Percentiles rank a stretch among this genome's conserved stretches.
Evolutionary conservation across 2,113 vertebrate genomes (phyloP).

Genomic region (Dermatemys mawii): DNA sequence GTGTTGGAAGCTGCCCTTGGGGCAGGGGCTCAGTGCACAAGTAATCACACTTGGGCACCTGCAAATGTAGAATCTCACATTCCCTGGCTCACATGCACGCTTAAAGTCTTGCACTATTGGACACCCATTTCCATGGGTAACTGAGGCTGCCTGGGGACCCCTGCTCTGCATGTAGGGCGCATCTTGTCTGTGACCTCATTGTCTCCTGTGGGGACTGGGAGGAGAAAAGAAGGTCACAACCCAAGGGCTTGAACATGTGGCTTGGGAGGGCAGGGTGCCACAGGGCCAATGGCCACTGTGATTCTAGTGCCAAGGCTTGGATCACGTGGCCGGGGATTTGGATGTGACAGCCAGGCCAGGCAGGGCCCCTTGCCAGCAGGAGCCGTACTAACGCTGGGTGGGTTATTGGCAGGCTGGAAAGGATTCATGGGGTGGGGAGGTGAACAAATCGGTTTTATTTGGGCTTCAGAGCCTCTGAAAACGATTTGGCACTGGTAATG

Average conservation of each 20-base stretch:
- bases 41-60: not conserved
- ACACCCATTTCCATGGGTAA: not conserved
- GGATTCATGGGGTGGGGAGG: not conserved
- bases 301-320: not conserved
- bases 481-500: not conserved
- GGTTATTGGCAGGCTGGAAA: not conserved
- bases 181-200: not conserved
- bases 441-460: not conserved
- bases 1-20: not conserved
- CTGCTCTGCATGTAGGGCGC: not conserved
- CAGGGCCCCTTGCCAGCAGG: not conserved
- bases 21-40: not conserved
- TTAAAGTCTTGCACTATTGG: not conserved
- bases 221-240: not conserved
- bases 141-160: not conserved
- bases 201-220: not conserved
- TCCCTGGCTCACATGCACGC: not conserved
- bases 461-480: not conserved
- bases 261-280: not conserved
- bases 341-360: not conserved
- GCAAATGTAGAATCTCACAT: not conserved
- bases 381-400: too few relatives aligned
- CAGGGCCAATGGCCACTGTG: not conserved
- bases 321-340: not conserved
- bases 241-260: not conserved